Conservation (phyloP, 2,797 vertebrate genomes). For the Enteromius unitaeniatus region DNA sequence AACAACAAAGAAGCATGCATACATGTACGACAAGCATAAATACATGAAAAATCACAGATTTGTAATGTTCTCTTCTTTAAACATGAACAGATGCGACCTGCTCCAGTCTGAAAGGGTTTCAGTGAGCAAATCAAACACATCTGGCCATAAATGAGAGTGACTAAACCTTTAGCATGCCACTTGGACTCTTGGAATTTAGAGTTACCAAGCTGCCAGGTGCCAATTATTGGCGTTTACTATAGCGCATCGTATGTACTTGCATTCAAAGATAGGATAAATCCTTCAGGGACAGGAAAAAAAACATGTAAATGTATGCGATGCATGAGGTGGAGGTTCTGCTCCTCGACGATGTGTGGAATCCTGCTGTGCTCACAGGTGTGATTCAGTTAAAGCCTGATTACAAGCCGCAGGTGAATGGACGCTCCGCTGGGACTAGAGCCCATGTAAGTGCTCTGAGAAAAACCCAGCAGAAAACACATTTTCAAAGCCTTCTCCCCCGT, state of each 20-base stretch:
- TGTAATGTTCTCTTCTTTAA: too few relatives aligned
- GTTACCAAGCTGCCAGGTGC: background rate
- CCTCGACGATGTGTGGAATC: conserved; percentile 15
- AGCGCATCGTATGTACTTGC: background rate
- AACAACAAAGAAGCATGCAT: background rate
- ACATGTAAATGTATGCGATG: conserved; percentile 19
- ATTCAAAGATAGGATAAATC: background rate
- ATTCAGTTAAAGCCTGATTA: conserved; percentile 46
- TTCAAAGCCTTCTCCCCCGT: background rate
- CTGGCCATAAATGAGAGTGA: background rate
- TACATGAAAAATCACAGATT: background rate
- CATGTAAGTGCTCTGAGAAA: background rate
- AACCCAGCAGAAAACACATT: background rate
- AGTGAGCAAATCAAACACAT: conserved; percentile 5
- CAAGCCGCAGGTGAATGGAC: conserved; percentile 18
- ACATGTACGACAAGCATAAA: background rate
- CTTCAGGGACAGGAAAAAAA: background rate
- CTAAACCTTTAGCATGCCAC: background rate
- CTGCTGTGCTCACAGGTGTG: conserved; percentile 34
- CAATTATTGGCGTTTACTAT: background rate
- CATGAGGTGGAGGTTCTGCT: background rate
- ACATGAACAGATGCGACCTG: background rate
- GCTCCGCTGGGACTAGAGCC: conserved; percentile 1
- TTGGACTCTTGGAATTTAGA: conserved; percentile 10
- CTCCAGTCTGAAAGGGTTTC: background rate